phyloP scores from a whole-genome alignment of 2,797 vertebrate species.

The Amblyopsis hoosieri region DNA sequence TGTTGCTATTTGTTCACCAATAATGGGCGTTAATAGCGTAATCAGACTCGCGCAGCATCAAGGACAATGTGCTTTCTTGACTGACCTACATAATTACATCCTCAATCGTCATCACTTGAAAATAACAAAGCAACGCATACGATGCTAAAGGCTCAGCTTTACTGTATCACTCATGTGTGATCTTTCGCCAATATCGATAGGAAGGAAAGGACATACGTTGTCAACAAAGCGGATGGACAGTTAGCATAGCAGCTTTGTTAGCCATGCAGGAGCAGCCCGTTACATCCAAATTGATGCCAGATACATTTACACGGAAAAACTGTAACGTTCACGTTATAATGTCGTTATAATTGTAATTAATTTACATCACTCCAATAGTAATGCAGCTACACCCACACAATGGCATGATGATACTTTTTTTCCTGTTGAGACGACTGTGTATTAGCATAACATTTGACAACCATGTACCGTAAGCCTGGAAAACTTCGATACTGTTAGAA shows the following conservation, averaged over 20 bases:
- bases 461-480: slow-evolving; percentile 1
- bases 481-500: not conserved
- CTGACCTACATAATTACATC: no score
- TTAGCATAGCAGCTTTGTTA: slow-evolving; percentile 72
- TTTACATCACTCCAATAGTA: not conserved
- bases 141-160: no score
- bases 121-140: no score
- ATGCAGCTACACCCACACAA: slow-evolving; percentile 12
- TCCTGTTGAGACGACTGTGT: slow-evolving; percentile 40
- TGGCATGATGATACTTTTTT: slow-evolving; percentile 46
- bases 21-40: no score
- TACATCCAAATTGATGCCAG: slow-evolving; percentile 43
- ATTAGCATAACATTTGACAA: slow-evolving; percentile 51
- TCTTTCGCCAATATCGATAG: slow-evolving; percentile 17
- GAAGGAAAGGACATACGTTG: slow-evolving; percentile 63
- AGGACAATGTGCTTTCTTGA: no score
- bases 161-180: slow-evolving; percentile 5
- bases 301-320: not conserved
- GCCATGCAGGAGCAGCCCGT: slow-evolving; percentile 44
- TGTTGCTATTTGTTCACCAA: no score
- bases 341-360: not conserved
- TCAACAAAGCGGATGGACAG: slow-evolving; percentile 77
- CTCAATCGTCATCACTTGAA: no score
- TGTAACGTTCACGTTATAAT: not conserved
- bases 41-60: no score